phyloP scores from a whole-genome alignment of 2,797 vertebrate genomes.

The Acipenser transmontanus region DNA sequence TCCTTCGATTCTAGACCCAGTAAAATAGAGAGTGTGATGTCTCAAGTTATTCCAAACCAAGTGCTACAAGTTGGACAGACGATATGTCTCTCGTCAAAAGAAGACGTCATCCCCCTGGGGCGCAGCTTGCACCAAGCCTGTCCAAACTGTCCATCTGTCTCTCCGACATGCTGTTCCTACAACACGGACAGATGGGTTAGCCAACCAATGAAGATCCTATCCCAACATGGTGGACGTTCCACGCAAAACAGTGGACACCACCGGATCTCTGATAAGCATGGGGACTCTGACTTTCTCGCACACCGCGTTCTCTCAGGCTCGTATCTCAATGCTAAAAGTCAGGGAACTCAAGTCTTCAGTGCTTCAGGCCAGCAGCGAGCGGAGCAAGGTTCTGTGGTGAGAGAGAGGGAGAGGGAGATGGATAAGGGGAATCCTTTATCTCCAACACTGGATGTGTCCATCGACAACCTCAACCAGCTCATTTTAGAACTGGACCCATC shows the following conservation, averaged over 20 bases:
- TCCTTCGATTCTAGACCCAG: too few relatives aligned
- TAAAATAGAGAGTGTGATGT: slow-evolving; percentile 44
- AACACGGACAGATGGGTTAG: slow-evolving; percentile 42
- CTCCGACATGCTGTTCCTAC: slow-evolving; percentile 40
- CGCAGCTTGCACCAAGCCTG: slow-evolving; percentile 12
- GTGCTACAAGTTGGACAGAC: slow-evolving; percentile 69
- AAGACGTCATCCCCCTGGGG: slow-evolving; percentile 33
- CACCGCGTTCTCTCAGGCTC: neutral
- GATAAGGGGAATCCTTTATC: slow-evolving; percentile 31
- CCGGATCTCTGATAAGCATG: too few relatives aligned
- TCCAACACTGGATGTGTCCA: slow-evolving; percentile 61
- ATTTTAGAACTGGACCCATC: slow-evolving; percentile 83
- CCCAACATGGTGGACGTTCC: too few relatives aligned
- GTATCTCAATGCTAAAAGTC: too few relatives aligned
- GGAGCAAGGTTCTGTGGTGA: neutral
- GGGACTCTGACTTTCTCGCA: neutral
- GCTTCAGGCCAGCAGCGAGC: slow-evolving; percentile 17
- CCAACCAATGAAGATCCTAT: slow-evolving; percentile 16
- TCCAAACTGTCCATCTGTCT: slow-evolving; percentile 32
- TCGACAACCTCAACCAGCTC: slow-evolving; percentile 78
- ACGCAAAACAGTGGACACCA: too few relatives aligned
- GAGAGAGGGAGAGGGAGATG: neutral
- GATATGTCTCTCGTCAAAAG: slow-evolving; percentile 41
- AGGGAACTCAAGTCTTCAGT: neutral
- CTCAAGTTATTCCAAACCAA: slow-evolving; percentile 64